Base-by-base conservation (phyloP, 1,140 invertebrate genomes). In the Danaus melanippus region DNA sequence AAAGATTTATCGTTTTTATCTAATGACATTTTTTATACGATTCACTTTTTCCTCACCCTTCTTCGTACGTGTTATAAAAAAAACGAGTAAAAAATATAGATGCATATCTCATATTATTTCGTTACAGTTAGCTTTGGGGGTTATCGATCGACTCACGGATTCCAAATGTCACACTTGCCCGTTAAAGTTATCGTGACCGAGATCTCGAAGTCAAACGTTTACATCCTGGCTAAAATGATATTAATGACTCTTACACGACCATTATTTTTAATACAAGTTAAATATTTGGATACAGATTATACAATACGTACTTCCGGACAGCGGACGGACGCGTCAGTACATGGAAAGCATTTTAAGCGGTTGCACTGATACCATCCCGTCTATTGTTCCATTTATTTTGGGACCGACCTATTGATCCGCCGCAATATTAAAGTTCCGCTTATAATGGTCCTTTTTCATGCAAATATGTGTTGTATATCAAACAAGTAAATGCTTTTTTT, bases 311-410 rank as follows among this genome's bases (percentile, higher is more conserved):
- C 74, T 86, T 86, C 80, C 80, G 77, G 70, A 51, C 51, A 53
- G 64, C 62, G 64, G 67, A 68, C 82, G 80, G 79, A 86, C 72
- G 75, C 65, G 58, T 60, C 64, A 58, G 58, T 71, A 86, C 83
- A 86, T 70, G 83, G 68, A 86, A 86, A 86, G 81, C 81, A 84
- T 86, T 86, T 86, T 86, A 86, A 86, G 74, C 72, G 67, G 50
- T 64, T 62, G 62, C 67, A 72, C 69, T 73, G 70, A 77, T 73
- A 74, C 62, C 66, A 62, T 53, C 50, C 58, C 52, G 60, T 60
- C 76, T 64, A 76, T 79, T 80, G 77, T 79, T 75, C 75, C 69
- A 74, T 80, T 83, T 81, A 77, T 84, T 81, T 80, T 62, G 58
- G 67, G 71, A 68, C 48, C 61, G 64, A 69, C 65, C 64, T 73